A percentile compares a stretch with the other conserved stretches of the same genome.
Evolutionary conservation across 2,797 vertebrate genomes (phyloP).

Genomic region (Pantherophis vulpinus): DNA sequence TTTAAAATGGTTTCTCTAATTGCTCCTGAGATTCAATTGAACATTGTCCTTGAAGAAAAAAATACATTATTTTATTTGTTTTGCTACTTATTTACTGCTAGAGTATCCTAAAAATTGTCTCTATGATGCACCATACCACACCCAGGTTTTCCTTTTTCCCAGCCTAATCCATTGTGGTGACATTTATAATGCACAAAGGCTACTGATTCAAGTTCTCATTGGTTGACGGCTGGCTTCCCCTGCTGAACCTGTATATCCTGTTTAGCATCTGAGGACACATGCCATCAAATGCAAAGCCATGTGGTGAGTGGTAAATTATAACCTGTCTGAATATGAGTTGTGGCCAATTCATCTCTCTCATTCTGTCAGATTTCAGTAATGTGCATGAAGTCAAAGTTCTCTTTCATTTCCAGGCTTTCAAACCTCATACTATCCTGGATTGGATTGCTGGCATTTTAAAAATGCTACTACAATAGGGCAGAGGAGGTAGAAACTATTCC

Average conservation of each 20-base stretch:
- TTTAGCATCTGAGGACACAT: neutral
- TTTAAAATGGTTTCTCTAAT: neutral
- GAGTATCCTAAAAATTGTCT: neutral
- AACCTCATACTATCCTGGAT: neutral
- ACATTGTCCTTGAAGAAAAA: neutral
- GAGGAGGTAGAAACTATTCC: neutral
- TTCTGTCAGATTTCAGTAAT: constrained; percentile 7
- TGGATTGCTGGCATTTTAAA: neutral
- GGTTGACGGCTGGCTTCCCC: neutral
- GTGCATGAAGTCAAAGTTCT: neutral
- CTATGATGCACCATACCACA: neutral
- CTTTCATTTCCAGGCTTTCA: constrained; percentile 3
- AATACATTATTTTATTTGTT: neutral
- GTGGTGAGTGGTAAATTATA: constrained; percentile 15
- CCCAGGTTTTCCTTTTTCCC: neutral
- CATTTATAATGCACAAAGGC: constrained; percentile 16
- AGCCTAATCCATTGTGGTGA: neutral
- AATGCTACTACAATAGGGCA: neutral
- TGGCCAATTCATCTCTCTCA: constrained; percentile 14
- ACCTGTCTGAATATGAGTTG: constrained; percentile 10
- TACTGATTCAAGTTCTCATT: neutral
- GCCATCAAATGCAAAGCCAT: neutral
- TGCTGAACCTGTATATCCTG: neutral
- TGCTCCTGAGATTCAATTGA: neutral
- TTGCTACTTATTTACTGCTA: neutral